These are phyloP conservation scores for Cyprinodon diabolis DNA, from an alignment of 2,797 vertebrate genomes.

Conservation along the genomic window DNA sequence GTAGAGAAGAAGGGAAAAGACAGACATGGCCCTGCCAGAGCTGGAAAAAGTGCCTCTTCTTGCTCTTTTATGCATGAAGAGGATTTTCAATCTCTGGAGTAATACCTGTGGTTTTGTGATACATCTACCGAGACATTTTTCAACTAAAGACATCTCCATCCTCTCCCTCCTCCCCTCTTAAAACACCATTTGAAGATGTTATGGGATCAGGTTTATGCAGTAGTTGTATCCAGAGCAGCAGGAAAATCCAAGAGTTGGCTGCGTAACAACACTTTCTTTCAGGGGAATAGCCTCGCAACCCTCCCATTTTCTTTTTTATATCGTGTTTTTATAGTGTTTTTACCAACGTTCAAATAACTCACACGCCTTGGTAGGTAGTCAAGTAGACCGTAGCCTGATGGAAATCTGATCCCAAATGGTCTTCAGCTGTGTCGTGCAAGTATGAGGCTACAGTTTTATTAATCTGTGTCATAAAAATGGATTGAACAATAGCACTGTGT, in stretches of 20 bases:
- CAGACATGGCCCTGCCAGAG: constrained; percentile 52
- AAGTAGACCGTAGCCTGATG: constrained; percentile 20
- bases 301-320: constrained; percentile 9
- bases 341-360: constrained; percentile 30
- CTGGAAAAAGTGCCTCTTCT: constrained; percentile 59
- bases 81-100: constrained; percentile 68
- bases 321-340: constrained; percentile 25
- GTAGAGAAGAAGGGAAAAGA: constrained; percentile 50
- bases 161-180: constrained; percentile 9
- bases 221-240: constrained; percentile 29
- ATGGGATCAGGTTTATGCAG: constrained; percentile 44
- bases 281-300: constrained; percentile 12
- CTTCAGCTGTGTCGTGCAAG: constrained; percentile 28
- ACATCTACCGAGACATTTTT: constrained; percentile 55
- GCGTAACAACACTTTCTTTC: constrained; percentile 23
- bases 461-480: constrained; percentile 56
- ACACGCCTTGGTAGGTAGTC: constrained; percentile 34
- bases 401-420: constrained; percentile 48
- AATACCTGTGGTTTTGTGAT: constrained; percentile 72
- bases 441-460: constrained; percentile 27
- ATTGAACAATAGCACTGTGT: constrained; percentile 51
- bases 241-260: constrained; percentile 29
- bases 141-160: constrained; percentile 50
- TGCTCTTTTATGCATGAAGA: constrained; percentile 70
- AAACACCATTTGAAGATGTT: constrained; percentile 53